Evolutionary conservation across 2,888 invertebrate species (phyloP).

Genomic region (Peribatodes rhomboidaria): DNA sequence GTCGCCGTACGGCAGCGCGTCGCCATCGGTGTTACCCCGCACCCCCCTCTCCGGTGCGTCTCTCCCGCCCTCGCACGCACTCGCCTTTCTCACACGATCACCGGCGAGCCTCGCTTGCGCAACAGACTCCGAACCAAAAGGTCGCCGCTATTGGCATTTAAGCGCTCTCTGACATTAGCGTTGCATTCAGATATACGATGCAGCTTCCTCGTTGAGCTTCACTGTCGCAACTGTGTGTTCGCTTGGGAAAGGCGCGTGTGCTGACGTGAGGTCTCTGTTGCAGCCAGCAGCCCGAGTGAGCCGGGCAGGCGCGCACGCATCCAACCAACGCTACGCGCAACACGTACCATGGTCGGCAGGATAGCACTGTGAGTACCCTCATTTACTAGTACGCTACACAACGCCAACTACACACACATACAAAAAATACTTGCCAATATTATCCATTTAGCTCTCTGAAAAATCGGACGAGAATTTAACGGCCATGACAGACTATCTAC

Average conservation of each 20-base stretch:
- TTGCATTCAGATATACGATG: constrained; percentile 84
- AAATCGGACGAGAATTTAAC: constrained; percentile 31
- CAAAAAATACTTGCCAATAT: constrained; percentile 9
- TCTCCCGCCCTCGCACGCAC: constrained; percentile 66
- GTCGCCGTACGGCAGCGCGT: constrained; percentile 83
- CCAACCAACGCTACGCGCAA: constrained; percentile 51
- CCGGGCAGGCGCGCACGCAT: constrained; percentile 66
- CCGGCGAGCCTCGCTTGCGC: constrained; percentile 83
- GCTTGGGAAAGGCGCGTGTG: constrained; percentile 83
- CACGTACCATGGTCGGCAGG: constrained; percentile 73
- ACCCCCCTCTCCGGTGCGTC: constrained; percentile 73
- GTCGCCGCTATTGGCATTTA: constrained; percentile 86
- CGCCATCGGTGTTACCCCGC: constrained; percentile 72
- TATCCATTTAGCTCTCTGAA: not conserved
- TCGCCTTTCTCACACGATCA: constrained; percentile 82
- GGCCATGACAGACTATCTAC: constrained; percentile 33
- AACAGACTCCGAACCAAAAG: constrained; percentile 81
- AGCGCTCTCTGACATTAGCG: constrained; percentile 85
- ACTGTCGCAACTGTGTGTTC: constrained; percentile 81
- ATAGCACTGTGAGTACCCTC: constrained; percentile 77
- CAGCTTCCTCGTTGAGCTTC: constrained; percentile 84
- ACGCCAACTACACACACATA: constrained; percentile 26
- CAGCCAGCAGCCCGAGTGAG: constrained; percentile 75
- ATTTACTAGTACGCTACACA: constrained; percentile 22
- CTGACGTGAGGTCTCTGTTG: constrained; percentile 82